Base-by-base conservation (phyloP, 1,140 invertebrate genomes). In the Oncopodura yosiiana region DNA sequence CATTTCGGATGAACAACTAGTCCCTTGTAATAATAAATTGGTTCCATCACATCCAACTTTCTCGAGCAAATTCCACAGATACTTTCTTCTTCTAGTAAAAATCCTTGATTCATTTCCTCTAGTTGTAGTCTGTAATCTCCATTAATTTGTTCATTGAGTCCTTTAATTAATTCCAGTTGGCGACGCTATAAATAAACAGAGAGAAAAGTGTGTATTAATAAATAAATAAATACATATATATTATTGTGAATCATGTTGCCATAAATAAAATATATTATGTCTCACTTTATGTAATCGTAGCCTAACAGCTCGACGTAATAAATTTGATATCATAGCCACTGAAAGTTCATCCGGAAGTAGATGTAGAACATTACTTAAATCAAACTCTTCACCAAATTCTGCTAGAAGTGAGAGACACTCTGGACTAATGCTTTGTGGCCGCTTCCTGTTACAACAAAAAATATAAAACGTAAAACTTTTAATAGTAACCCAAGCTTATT, bases 381-480 rank as follows among this genome's bases (percentile, higher is more conserved):
- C 58, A 56, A 64, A 64, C 23, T 64, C 62, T 39, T 60, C 55
- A 14, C 46, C 49, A 37, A 55, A 58, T 21, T 55, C 52, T 19
- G 49, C 39, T 11, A 64, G 45, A 11, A 64, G 18, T 6, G 49
- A 37, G 14, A 49, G 27, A 23, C 56, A 58, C 16, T 43, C 48
- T 24, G 45, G 24, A 37, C 52, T 46, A n/a, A n/a, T n/a, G n/a
- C 32, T 37, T 36, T 23, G 43, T 42, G 11, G 39, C n/a, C 36
- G 30, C 29, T 27, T 53, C 41, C 12, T n/a, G n/a, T n/a, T n/a
- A n/a, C n/a, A n/a, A n/a, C n/a, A n/a, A n/a, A n/a, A n/a, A n/a
- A n/a, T n/a, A n/a, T n/a, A n/a, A n/a, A n/a, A n/a, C n/a, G n/a
- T n/a, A n/a, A n/a, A n/a, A n/a, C n/a, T n/a, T n/a, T n/a, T n/a